Base-by-base conservation (phyloP, 2,888 invertebrate genomes). In the Rhamphomyia laevipes region DNA sequence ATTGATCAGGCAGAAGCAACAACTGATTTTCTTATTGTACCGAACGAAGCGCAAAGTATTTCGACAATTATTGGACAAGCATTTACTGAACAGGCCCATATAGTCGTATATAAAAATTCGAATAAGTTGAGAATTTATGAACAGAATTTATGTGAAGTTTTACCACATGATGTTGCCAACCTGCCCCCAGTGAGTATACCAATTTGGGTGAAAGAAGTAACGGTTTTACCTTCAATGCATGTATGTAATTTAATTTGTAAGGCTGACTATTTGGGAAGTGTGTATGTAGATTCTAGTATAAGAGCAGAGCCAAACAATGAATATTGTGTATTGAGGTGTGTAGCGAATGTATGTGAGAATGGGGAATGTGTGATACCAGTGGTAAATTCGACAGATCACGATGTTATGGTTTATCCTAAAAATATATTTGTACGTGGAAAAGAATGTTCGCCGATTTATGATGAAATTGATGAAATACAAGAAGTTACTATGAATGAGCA, bases 61-160 rank as follows among this genome's bases (percentile, higher is more conserved):
- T 47, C 51, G 43, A 40, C 50, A 11, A 41, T 52, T n/a, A 33
- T 52, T 7, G 51, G 51, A 4, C 17, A 49, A 17, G 47, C 46
- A 2, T 52, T 47, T 13, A 51, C 49, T 1, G 54, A 50, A 37
- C 35, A 41, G 16, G 47, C 51, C 1, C 41, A 51, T 21, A 42
- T 51, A 2, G 21, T 48, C 15, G 49, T 44, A 4, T 33, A 48
- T 3, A 50, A 49, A 48, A 47, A 17, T 13, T 15, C 43, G 6
- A 13, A 38, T 13, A 18, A 15, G 3, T 30, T 49, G 7, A 35
- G n/a, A 21, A 46, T 52, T 30, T 42, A 41, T 13, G 12, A 38
- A 21, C 41, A 42, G n/a, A 35, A 38, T 1, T 16, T 15, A 30
- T 15, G 12, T n/a, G 6, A 30, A 4, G 10, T 4, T 12, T 10